These are phyloP conservation scores for Lota lota DNA, from an alignment of 2,113 vertebrate genomes.

Conservation along the genomic window DNA sequence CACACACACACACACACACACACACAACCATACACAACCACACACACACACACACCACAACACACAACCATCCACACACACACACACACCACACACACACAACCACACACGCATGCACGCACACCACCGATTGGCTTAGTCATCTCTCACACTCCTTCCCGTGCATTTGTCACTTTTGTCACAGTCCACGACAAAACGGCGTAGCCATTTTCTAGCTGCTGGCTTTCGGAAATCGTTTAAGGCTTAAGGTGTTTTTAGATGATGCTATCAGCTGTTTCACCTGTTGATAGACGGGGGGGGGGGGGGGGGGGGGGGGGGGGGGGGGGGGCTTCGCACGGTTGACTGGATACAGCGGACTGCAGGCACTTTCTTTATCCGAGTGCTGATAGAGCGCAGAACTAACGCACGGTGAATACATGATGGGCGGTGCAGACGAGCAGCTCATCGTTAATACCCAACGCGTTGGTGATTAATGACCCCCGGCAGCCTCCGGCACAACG, in stretches of 20 bases:
- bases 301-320: conserved; percentile 28
- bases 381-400: conserved; percentile 25
- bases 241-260: conserved; percentile 44
- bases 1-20: too few relatives aligned
- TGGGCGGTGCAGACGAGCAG: neutral
- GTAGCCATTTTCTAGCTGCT: conserved; percentile 33
- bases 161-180: neutral
- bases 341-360: conserved; percentile 58
- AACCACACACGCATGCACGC: too few relatives aligned
- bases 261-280: conserved; percentile 45
- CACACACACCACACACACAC: too few relatives aligned
- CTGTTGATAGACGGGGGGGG: conserved; percentile 38
- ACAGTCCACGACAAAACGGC: neutral
- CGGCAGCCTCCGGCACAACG: too few relatives aligned
- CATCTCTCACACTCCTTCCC: neutral
- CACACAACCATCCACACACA: too few relatives aligned
- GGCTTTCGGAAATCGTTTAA: conserved; percentile 41
- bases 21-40: too few relatives aligned
- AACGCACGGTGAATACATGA: conserved; percentile 32
- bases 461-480: neutral
- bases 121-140: too few relatives aligned
- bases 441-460: neutral
- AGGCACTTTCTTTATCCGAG: conserved; percentile 26
- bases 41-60: too few relatives aligned
- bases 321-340: conserved; percentile 41